phyloP scores from a whole-genome alignment of 2,888 invertebrate species.

The Mimumesa dahlbomi region DNA sequence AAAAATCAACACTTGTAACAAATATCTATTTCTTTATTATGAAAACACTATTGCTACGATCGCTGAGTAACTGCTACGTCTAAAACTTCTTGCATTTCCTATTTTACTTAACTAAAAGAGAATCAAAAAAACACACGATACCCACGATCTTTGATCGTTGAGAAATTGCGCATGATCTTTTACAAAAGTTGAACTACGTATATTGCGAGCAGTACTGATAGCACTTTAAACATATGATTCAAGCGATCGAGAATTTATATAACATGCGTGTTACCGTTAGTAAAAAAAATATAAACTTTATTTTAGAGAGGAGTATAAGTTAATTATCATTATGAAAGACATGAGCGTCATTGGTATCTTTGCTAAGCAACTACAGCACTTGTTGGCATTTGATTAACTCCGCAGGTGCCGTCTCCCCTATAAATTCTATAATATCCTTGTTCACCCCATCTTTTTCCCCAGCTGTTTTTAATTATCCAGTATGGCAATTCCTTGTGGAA shows the following conservation, averaged over 20 bases:
- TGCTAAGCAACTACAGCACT: slow-evolving; percentile 86
- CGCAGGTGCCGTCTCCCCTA: slow-evolving; percentile 97
- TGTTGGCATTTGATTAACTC: slow-evolving; percentile 94
- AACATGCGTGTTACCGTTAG: slow-evolving; percentile 38
- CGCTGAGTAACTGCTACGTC: neutral
- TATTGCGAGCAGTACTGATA: neutral
- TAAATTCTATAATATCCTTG: slow-evolving; percentile 97
- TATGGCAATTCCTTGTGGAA: slow-evolving; percentile 92
- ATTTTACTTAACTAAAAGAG: neutral
- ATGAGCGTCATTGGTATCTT: neutral
- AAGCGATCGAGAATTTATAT: slow-evolving; percentile 18
- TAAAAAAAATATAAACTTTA: slow-evolving; percentile 46
- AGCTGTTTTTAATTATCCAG: slow-evolving; percentile 97
- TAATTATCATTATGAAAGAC: slow-evolving; percentile 36
- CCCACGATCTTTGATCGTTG: slow-evolving; percentile 5
- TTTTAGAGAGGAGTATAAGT: slow-evolving; percentile 40
- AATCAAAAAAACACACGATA: slow-evolving; percentile 6
- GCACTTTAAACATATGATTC: slow-evolving; percentile 1
- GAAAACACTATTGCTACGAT: slow-evolving; percentile 26
- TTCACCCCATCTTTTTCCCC: slow-evolving; percentile 96
- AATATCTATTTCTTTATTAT: slow-evolving; percentile 34
- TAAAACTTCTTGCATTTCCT: too few species aligned
- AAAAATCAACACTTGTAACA: slow-evolving; percentile 15
- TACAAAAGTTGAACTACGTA: neutral
- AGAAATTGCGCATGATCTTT: neutral